Base-by-base conservation (phyloP, 2,113 vertebrate species). In the Melanerpes aurifrons region DNA sequence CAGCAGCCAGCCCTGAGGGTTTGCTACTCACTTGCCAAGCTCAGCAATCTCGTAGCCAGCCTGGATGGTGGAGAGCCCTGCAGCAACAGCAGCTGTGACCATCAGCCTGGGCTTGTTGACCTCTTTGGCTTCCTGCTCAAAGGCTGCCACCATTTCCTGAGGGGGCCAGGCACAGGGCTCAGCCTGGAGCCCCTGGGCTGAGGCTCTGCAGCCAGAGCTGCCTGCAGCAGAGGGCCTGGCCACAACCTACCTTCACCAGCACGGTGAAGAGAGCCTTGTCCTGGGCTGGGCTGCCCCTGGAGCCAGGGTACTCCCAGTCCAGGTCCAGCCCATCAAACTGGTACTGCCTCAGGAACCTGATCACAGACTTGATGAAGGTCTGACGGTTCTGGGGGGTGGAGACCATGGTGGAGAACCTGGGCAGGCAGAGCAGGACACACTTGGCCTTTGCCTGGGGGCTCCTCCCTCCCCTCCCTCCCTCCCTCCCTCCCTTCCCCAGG, bases 291-390 rank as follows among this genome's bases (percentile, higher is more conserved):
- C 98, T 98, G 37, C 98, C 98, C 26, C 97, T 97, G 25, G 98
- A 97, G 26, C 96, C 98, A 24, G 99, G 98, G 64, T 98, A 99
- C 80, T 99, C 97, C 99, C 98, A 99, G 79, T 97, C 98, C 47
- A 98, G 64, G 77, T 99, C 98, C 79, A 99, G 31, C 6, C 99
- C 98, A 9, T 99, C 98, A 94, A 99, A 99, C 12, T 95, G 95
- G 50, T 99, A 91, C 59, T 93, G 80, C 24, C 96, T 97, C 86
- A 99, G 96, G 94, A 97, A 99, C 64, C 18, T 96, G 96, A 99
- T 97, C 77, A 97, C 97, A 0, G 98, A 99, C 16, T 32, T 61
- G 87, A 99, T 98, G 96, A 99, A 99, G n/a, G 86, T 89, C 63
- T 96, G 93, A 10, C 97, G 97, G 63, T 83, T 98, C 68, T 95